Percentiles rank a stretch among this genome's conserved stretches.
These are phyloP conservation scores for Cydia fagiglandana DNA, from an alignment of 1,140 invertebrate genomes.

Conservation along the genomic window DNA sequence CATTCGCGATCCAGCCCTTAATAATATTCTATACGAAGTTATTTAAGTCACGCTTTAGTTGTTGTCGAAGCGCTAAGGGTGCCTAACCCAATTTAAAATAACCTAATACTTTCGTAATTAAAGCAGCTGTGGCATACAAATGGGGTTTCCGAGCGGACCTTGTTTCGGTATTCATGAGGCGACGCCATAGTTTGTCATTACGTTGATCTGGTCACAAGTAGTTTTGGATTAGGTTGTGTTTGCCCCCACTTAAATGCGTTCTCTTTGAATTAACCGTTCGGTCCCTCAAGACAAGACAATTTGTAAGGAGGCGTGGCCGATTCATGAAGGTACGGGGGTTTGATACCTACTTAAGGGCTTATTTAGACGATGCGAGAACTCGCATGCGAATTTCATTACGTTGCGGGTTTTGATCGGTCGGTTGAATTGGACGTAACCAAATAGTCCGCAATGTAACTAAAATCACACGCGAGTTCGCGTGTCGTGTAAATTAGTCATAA, in stretches of 20 bases:
- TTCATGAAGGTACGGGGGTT: background rate
- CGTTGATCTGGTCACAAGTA: constrained; percentile 60
- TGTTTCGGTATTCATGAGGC: constrained; percentile 66
- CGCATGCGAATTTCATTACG: too few relatives aligned
- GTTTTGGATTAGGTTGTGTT: constrained; percentile 60
- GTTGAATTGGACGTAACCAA: too few relatives aligned
- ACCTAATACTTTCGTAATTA: constrained; percentile 40
- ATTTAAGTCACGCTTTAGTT: constrained; percentile 6
- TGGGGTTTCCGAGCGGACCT: constrained; percentile 30
- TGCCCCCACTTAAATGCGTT: constrained; percentile 48
- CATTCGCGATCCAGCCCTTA: background rate
- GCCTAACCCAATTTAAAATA: constrained; percentile 24
- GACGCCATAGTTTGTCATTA: constrained; percentile 53
- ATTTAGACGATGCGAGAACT: too few relatives aligned
- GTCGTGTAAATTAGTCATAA: too few relatives aligned
- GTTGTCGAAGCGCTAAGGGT: background rate
- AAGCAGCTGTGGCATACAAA: constrained; percentile 36
- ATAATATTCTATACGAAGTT: too few relatives aligned
- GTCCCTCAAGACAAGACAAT: constrained; percentile 44
- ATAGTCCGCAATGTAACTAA: too few relatives aligned
- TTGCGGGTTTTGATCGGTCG: too few relatives aligned
- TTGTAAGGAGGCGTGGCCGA: constrained; percentile 35
- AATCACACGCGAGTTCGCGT: too few relatives aligned
- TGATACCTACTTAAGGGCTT: background rate
- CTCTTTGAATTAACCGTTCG: constrained; percentile 49